phyloP scores from a whole-genome alignment of 92 coral and sea anemone species.

The Palythoa heliodiscus region DNA sequence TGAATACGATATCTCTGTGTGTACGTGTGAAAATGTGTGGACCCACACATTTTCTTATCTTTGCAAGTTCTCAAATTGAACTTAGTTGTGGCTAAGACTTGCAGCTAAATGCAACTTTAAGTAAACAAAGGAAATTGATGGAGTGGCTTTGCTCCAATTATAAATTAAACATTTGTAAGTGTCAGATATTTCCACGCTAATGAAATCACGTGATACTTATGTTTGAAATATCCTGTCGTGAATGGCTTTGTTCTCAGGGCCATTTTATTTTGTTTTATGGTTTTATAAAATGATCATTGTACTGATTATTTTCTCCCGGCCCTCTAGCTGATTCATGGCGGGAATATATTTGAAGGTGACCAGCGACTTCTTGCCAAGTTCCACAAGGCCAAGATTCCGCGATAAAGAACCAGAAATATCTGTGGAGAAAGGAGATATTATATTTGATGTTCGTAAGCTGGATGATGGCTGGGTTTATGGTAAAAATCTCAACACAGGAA shows the following conservation, averaged over 20 bases:
- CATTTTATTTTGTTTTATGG: background rate
- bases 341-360: slow-evolving; percentile 89
- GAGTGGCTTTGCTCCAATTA: background rate
- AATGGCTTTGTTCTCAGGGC: background rate
- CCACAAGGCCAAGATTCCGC: slow-evolving; percentile 69
- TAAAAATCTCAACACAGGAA: slow-evolving; percentile 83
- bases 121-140: slow-evolving; percentile 34
- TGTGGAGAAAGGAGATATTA: slow-evolving; percentile 88
- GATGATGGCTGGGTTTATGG: slow-evolving; percentile 91
- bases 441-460: slow-evolving; percentile 81
- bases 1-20: background rate
- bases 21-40: no score
- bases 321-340: slow-evolving; percentile 61
- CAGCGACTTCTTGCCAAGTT: slow-evolving; percentile 70
- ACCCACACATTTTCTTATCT: background rate
- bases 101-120: slow-evolving; percentile 20
- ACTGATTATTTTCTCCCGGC: slow-evolving; percentile 36
- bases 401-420: slow-evolving; percentile 79
- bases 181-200: background rate
- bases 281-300: slow-evolving; percentile 21
- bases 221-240: background rate
- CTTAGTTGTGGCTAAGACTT: background rate
- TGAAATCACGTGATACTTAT: slow-evolving; percentile 24
- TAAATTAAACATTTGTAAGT: slow-evolving; percentile 27
- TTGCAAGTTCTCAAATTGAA: background rate